Base-by-base conservation (phyloP, 2,113 vertebrate species). In the Indicator indicator region DNA sequence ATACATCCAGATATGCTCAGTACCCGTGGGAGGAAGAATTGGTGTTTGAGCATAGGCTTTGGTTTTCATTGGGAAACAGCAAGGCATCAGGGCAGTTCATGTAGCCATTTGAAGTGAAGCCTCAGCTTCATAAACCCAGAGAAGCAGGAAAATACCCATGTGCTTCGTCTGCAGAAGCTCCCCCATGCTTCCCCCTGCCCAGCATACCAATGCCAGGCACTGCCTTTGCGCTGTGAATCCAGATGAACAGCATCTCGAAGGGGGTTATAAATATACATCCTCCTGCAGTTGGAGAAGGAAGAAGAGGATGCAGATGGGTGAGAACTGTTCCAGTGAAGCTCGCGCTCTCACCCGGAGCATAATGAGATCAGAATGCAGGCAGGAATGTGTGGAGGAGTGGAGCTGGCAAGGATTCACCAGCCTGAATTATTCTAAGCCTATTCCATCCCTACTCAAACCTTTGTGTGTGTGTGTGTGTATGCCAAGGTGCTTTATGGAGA, bases 361-460 rank as follows among this genome's bases (percentile, higher is more conserved):
- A 91, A 96, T 95, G 92, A 96, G 93, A 95, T 95, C 93, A 96
- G 94, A 95, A 95, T 92, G 92, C 92, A 93, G 80, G 94, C 88
- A 95, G 96, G 95, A 97, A 97, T 96, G 96, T 97, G 96, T 95
- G 96, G 96, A 96, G 96, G 96, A 96, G 96, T 96, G 73, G 91
- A 97, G 86, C 90, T 96, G 96, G 96, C 95, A 97, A 91, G 67
- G 88, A 88, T 96, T 95, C 96, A 94, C 90, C 88, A 93, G 90
- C 73, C 80, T 83, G 59, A 86, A 94, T 95, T 96, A 97, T 94
- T 91, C 91, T 82, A 88, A 95, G 80, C 90, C 63, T 93, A 82
- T 88, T 95, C 65, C 73, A 58, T 90, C 58, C 65, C 58, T 89
- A 90, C 95, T 93, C 83, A 95, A 91, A 88, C 65, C 9, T 23